These are phyloP conservation scores for Phyllostomus hastatus DNA, from an alignment of 2,113 vertebrate species.

Conservation along the genomic window DNA sequence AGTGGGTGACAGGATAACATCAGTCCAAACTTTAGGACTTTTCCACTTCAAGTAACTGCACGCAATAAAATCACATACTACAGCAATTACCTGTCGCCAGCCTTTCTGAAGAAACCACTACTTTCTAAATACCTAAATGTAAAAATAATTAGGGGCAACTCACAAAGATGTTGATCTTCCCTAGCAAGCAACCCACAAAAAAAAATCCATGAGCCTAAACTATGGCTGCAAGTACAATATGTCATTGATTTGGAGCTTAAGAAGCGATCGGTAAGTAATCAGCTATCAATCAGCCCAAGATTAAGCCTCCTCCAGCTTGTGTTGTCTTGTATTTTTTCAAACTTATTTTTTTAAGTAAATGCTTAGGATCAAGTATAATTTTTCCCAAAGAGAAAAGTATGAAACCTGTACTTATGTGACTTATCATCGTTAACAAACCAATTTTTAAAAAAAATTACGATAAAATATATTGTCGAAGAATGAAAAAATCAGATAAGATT, in stretches of 20 bases:
- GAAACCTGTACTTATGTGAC: not conserved
- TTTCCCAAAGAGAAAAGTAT: not conserved
- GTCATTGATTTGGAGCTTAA: not conserved
- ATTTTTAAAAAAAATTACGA: not conserved
- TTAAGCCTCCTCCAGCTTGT: not conserved
- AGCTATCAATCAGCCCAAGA: not conserved
- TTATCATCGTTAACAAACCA: not conserved
- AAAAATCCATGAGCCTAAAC: not conserved
- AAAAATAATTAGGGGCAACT: not conserved
- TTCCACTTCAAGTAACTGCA: not conserved
- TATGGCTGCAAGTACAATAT: not conserved
- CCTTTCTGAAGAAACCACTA: not conserved
- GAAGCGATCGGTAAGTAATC: not conserved
- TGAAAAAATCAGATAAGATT: not conserved
- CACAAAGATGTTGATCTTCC: not conserved
- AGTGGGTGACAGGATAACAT: constrained; percentile 14
- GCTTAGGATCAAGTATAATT: not conserved
- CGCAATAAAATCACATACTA: not conserved
- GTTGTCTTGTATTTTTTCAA: not conserved
- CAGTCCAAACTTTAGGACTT: not conserved
- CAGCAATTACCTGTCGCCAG: not conserved
- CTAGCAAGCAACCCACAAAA: not conserved
- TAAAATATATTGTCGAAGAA: not conserved
- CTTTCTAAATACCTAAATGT: not conserved
- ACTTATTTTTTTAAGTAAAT: not conserved